These are phyloP conservation scores for Esox niger DNA, from an alignment of 2,113 vertebrate genomes.

Conservation along the genomic window DNA sequence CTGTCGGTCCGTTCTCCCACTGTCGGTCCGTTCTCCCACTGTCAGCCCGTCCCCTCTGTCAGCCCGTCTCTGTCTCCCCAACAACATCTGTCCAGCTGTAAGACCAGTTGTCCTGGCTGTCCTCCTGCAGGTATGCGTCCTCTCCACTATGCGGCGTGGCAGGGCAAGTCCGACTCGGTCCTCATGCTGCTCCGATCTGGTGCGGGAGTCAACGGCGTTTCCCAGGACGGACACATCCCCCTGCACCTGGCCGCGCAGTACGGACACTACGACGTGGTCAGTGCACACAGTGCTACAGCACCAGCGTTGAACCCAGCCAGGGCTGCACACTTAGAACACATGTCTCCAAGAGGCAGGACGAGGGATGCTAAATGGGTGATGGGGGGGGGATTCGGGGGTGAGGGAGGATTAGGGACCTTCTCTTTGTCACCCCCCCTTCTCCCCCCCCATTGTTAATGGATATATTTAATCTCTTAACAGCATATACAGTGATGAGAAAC, in stretches of 20 bases:
- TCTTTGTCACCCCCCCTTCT: neutral
- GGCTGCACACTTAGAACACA: neutral
- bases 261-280: constrained; percentile 93
- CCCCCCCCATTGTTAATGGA: too few species aligned
- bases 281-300: constrained; percentile 49
- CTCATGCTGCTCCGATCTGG: constrained; percentile 82
- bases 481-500: neutral
- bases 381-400: neutral
- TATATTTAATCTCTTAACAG: too few species aligned
- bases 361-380: neutral
- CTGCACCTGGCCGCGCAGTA: constrained; percentile 94
- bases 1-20: too few species aligned
- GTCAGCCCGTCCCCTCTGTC: too few species aligned
- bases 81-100: neutral
- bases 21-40: too few species aligned
- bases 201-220: constrained; percentile 84
- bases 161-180: constrained; percentile 89
- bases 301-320: too few species aligned
- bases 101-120: neutral
- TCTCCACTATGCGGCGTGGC: constrained; percentile 93
- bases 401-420: neutral
- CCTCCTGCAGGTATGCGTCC: constrained; percentile 86
- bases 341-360: neutral
- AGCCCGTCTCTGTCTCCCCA: too few species aligned
- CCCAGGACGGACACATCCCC: constrained; percentile 89